Evolutionary conservation across 2,888 invertebrate genomes (phyloP), one percentile per base, ranked within the genome.

Genomic region (Arctia plantaginis): DNA sequence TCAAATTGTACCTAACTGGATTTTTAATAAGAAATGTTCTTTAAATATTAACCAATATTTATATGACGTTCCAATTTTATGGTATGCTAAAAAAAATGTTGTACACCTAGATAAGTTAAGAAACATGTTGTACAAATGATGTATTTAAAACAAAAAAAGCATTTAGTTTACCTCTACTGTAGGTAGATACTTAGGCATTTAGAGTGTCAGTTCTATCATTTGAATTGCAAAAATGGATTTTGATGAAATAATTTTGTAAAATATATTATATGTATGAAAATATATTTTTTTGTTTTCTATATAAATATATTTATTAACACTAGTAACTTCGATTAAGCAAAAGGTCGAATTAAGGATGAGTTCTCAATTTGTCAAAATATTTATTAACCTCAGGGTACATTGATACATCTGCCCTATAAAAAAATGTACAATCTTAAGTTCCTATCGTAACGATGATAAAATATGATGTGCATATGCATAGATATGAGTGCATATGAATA

Each of bases 91-190:
- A 62, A 62, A 35, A 15, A 69, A 13, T 68, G 10, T 68, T 23
- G 23, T 33, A 55, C 33, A 15, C 35, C 23, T 51, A 35, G 35
- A 20, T 51, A n/a, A 64, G 51, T 20, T 47, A 23, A 64, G 69
- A 71, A 66, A 73, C 82, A 74, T 81, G 69, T 66, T 83, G 84
- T 84, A 84, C 84, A 84, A 83, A 83, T 74, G 73, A 66, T 79
- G 84, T 84, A 82, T 84, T 82, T 82, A 80, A 81, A 77, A 81
- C 66, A 77, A 80, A 78, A 79, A 81, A 76, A 77, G 84, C 84
- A 84, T 84, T 84, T 84, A 80, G 79, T 74, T 81, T 67, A 78
- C 75, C 75, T 82, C 66, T 80, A 74, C 74, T n/a, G n/a, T n/a
- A n/a, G 69, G 64, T 83, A 82, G 65, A 66, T 44, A 39, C 23